Evolutionary conservation across 2,113 vertebrate genomes (phyloP), one percentile per base, ranked within the genome.

Genomic region (Crotalus horridus): DNA sequence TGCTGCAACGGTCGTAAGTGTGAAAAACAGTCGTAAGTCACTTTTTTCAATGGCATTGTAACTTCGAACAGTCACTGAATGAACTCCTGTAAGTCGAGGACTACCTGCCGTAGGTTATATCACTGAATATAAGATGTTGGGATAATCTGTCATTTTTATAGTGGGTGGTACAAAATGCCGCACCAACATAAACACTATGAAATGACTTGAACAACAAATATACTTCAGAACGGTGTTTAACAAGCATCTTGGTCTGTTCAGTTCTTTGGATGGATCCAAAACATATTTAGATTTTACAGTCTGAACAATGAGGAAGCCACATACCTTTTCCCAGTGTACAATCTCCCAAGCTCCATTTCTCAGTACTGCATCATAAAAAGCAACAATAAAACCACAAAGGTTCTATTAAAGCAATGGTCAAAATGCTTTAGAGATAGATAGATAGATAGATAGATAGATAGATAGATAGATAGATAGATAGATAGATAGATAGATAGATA

Each of bases 301-400:
- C 3, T 91, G 33, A n/a, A 94, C 89, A 85, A 46, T 26, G 95
- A 3, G 4, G 51, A n/a, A 91, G 94, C 90, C 91, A 96, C 97
- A 94, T 98, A 99, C 99, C 99, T 99, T 99, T 97, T 99, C 98
- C 99, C 99, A 99, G 97, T 99, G 99, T 95, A 99, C 99, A 95
- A 99, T 99, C 97, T 99, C 99, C 99, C 99, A 99, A 92, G 99
- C 99, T 95, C 99, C 99, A 93, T 99, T 99, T 96, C 99, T 98
- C 96, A 99, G 94, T 33, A 99, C 99, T 99, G 96, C 58, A 96
- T 95, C 94, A 89, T 64, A 89, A 10, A 91, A 92, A 92, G 92
- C 74, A 0, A 89, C 2, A 93, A 46, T 26, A 17, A 33, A 90
- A 61, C 39, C 43, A 92, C 87, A 92, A 54, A 92, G 39, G 33